Evolutionary conservation across 2,797 vertebrate species (phyloP).

Genomic region (Rhincodon typus): DNA sequence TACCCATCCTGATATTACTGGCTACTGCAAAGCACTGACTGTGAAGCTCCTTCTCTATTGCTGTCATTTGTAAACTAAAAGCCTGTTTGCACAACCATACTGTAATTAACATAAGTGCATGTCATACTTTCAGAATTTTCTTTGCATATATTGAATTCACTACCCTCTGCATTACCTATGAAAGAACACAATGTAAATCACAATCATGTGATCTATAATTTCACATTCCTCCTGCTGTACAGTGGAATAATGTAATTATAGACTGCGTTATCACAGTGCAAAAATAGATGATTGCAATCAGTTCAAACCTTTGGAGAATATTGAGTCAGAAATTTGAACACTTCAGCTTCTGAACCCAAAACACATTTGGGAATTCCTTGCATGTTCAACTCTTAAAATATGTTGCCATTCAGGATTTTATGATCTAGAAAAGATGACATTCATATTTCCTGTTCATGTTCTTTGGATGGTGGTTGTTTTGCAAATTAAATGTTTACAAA

Average conservation of each 20-base stretch:
- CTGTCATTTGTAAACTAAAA: not conserved
- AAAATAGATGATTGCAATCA: not conserved
- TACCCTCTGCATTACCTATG: not conserved
- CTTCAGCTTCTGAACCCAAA: not conserved
- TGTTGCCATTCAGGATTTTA: not conserved
- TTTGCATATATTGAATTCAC: not conserved
- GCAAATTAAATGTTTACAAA: not conserved
- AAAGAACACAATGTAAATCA: not conserved
- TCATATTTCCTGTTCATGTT: not conserved
- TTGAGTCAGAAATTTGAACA: not conserved
- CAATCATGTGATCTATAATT: not conserved
- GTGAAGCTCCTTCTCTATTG: not conserved
- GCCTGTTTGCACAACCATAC: not conserved
- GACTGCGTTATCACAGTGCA: not conserved
- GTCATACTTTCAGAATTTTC: conserved; percentile 2
- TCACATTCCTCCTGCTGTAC: not conserved
- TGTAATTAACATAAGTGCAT: not conserved
- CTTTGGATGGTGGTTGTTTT: not conserved
- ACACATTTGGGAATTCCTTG: not conserved
- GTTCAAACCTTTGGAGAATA: not conserved
- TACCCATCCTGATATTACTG: not conserved
- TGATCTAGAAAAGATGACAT: not conserved
- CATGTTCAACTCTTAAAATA: not conserved
- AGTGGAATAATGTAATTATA: not conserved
- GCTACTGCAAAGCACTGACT: not conserved